phyloP scores from a whole-genome alignment of 2,888 invertebrate genomes.

The Leptinotarsa juncta region DNA sequence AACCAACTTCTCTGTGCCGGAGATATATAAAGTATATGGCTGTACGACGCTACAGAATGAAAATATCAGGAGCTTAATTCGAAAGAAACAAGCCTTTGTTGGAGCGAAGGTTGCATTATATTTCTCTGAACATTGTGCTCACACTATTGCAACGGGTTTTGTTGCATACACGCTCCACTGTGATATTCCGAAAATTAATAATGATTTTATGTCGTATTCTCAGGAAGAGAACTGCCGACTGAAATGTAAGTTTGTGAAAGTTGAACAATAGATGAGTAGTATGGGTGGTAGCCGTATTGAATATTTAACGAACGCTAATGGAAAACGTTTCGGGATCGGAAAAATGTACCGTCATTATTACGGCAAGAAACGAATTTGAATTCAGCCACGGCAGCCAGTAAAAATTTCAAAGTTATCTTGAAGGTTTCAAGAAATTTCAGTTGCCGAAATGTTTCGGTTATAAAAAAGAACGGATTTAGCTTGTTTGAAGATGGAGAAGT shows the following conservation, averaged over 20 bases:
- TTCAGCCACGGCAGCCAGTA: not conserved
- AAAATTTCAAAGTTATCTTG: not conserved
- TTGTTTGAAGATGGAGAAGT: too few species aligned
- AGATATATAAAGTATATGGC: not conserved
- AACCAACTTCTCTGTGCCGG: constrained; percentile 10
- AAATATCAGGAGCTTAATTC: constrained; percentile 5
- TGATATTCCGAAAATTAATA: constrained; percentile 22
- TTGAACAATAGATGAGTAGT: constrained; percentile 33
- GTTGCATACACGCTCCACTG: constrained; percentile 7
- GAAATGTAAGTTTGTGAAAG: constrained; percentile 22
- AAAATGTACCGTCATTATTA: constrained; percentile 16
- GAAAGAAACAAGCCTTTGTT: constrained; percentile 7
- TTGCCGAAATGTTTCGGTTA: not conserved
- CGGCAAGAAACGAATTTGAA: not conserved
- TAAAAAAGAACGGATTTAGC: too few species aligned
- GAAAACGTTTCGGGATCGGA: constrained; percentile 30
- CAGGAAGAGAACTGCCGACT: constrained; percentile 10
- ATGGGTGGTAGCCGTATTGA: constrained; percentile 47
- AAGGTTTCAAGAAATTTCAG: not conserved
- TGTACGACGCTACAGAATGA: constrained; percentile 1
- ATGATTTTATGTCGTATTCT: constrained; percentile 12
- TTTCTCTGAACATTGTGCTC: constrained; percentile 21
- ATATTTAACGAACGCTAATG: constrained; percentile 49
- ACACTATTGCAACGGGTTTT: constrained; percentile 6
- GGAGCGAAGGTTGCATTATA: constrained; percentile 6